Evolutionary conservation across 2,113 vertebrate species (phyloP), one percentile per base, ranked within the genome.

Genomic region (Podilymbus podiceps): DNA sequence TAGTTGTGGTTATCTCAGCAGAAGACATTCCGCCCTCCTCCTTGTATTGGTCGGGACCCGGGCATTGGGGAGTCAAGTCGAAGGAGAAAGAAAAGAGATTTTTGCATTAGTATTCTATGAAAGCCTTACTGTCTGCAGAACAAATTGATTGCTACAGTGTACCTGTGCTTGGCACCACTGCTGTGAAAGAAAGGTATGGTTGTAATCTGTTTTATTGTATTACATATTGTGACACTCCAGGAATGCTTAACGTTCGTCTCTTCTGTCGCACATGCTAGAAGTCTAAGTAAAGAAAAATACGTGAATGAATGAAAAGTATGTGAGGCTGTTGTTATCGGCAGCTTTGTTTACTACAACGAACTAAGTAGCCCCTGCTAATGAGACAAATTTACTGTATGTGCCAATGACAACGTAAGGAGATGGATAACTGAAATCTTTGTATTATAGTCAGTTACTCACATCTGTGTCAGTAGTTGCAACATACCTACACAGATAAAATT

Each of bases 91-190:
- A 97, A 98, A 98, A 98, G 98, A 97, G 98, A 75, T 98, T 97
- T 98, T 98, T 98, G 98, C 98, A 99, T 99, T 99, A 99, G 99
- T 99, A 99, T 99, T 99, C 99, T 92, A 93, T 98, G 98, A 98
- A 98, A 98, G 99, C 97, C 62, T 97, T 98, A 96, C 98, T 99
- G 99, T 99, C 99, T 99, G 99, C 98, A 98, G 98, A 99, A 98
- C 99, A 99, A 99, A 99, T 99, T 99, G 99, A 99, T 99, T 99
- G 98, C 98, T 98, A 98, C 98, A 98, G 98, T 99, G 98, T 99
- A 99, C 99, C 99, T 99, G 98, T 98, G 98, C 99, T 99, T 99
- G 98, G 98, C 99, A 98, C 98, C 98, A 98, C 98, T 98, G 99
- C 99, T 98, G 97, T 98, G 98, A 98, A 98, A 98, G 98, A 99